A percentile compares a stretch with the other conserved stretches of the same genome.
phyloP scores from a whole-genome alignment of 1,140 invertebrate species.

The Marisa cornuarietis region DNA sequence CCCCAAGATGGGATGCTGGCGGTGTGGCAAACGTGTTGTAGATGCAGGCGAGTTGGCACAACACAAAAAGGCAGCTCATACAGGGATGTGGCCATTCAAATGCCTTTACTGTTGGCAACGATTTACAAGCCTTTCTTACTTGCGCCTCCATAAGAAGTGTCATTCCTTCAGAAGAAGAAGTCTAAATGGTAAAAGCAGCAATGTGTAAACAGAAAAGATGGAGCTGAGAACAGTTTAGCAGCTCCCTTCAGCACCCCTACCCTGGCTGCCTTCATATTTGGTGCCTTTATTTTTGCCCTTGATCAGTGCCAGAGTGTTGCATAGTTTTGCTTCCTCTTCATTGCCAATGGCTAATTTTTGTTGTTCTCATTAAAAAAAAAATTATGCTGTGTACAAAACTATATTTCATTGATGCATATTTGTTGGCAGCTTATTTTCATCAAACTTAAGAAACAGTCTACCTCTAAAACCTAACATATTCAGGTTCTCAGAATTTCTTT shows the following conservation, averaged over 20 bases:
- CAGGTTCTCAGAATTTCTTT: conserved; percentile 6
- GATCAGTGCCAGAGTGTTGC: not conserved
- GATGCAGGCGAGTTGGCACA: not conserved
- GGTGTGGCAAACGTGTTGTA: conserved; percentile 2
- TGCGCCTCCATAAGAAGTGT: conserved; percentile 3
- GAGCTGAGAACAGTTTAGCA: not conserved
- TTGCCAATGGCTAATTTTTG: not conserved
- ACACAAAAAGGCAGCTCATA: conserved; percentile 6
- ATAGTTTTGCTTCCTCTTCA: not conserved
- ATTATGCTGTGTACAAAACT: not conserved
- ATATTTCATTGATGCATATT: not conserved
- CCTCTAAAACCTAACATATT: conserved; percentile 21
- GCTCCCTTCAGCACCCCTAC: not conserved
- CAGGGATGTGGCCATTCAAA: not conserved
- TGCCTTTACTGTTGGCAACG: conserved; percentile 1
- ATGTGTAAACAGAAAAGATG: not conserved
- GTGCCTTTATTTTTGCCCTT: not conserved
- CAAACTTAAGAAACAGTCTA: conserved; percentile 2
- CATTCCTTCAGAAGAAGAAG: not conserved
- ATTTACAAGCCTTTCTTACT: conserved; percentile 5
- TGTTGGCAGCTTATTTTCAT: conserved; percentile 3
- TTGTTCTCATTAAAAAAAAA: not conserved
- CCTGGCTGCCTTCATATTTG: not conserved
- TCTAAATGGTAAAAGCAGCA: not conserved
- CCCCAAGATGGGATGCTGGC: conserved; percentile 5